phyloP scores from a whole-genome alignment of 2,113 vertebrate species.

The Nycticryphes semicollaris region DNA sequence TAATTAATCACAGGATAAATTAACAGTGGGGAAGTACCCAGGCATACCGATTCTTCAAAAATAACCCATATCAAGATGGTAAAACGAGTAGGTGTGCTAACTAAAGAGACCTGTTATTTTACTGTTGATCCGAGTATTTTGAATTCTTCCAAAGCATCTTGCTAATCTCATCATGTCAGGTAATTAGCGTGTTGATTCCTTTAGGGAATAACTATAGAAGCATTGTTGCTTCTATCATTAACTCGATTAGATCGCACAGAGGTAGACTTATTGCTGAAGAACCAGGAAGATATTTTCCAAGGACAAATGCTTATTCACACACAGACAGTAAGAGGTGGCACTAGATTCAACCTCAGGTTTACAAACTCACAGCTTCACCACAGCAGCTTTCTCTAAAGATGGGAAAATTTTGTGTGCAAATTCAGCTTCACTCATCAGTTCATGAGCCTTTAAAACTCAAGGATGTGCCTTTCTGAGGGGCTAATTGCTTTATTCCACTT shows the following conservation, averaged over 20 bases:
- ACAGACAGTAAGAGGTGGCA: background rate
- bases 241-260: background rate
- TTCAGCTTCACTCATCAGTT: background rate
- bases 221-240: background rate
- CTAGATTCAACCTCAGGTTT: background rate
- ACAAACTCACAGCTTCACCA: background rate
- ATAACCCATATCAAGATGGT: background rate
- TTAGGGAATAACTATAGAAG: background rate
- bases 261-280: background rate
- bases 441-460: background rate
- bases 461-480: background rate
- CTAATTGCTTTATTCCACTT: background rate
- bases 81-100: background rate
- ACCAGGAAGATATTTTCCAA: background rate
- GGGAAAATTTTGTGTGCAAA: background rate
- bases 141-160: background rate
- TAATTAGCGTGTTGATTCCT: constrained; percentile 28
- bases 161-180: background rate
- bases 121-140: background rate
- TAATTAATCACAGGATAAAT: constrained; percentile 2
- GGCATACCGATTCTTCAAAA: background rate
- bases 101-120: background rate
- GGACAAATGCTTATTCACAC: background rate
- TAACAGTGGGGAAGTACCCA: background rate
- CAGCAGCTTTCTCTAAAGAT: background rate